Conservation (phyloP, 1,140 invertebrate genomes). For the Paraescarpia echinospica region DNA sequence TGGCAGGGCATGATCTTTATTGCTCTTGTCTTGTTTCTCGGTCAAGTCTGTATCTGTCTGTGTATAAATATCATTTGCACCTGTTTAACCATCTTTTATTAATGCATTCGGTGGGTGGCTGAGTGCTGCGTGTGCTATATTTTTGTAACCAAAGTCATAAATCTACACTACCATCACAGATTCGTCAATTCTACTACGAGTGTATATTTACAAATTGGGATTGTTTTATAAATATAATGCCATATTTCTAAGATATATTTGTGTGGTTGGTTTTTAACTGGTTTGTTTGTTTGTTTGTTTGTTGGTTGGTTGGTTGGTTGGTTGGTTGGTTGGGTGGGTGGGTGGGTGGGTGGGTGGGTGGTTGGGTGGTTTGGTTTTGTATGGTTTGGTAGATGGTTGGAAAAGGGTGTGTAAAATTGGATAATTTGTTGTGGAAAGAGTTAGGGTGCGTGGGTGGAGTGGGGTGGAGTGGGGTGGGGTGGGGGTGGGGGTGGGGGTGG, state of each 20-base stretch:
- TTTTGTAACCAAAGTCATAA: not conserved
- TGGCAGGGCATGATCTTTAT: not conserved
- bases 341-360: too few relatives aligned
- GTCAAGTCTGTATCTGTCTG: not conserved
- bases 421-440: too few relatives aligned
- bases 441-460: too few relatives aligned
- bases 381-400: too few relatives aligned
- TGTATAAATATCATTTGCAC: not conserved
- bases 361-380: too few relatives aligned
- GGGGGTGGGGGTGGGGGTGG: too few relatives aligned
- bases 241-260: not conserved
- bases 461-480: too few relatives aligned
- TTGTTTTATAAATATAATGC: not conserved
- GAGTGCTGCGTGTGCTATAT: not conserved
- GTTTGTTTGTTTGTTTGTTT: too few relatives aligned
- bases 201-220: not conserved
- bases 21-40: not conserved
- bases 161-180: not conserved
- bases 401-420: too few relatives aligned
- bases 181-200: not conserved
- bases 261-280: too few relatives aligned
- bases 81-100: not conserved
- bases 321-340: too few relatives aligned
- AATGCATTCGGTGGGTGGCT: not conserved
- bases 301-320: too few relatives aligned